phyloP scores from a whole-genome alignment of 2,113 vertebrate genomes.

The Passerina amoena region DNA sequence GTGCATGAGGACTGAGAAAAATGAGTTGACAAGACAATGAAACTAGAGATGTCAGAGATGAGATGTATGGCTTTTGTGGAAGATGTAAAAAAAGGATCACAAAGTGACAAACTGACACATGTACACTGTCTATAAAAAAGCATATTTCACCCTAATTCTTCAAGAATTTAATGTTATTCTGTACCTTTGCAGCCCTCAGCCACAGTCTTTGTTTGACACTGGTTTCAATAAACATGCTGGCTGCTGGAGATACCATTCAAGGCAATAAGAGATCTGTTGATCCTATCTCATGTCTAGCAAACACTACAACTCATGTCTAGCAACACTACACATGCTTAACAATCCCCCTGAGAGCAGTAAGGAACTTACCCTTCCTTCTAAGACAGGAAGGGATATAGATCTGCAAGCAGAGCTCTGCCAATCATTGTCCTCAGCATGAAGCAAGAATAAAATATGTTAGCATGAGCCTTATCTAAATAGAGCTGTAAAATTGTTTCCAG shows the following conservation, averaged over 20 bases:
- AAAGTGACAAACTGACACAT: conserved; percentile 28
- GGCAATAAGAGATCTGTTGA: background rate
- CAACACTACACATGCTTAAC: background rate
- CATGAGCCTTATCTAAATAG: background rate
- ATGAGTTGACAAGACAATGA: conserved; percentile 19
- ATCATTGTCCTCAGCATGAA: background rate
- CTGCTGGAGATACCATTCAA: conserved; percentile 17
- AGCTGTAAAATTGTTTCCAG: background rate
- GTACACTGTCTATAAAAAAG: background rate
- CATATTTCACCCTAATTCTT: background rate
- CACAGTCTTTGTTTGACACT: background rate
- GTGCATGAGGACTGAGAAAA: conserved; percentile 3
- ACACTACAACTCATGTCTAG: background rate
- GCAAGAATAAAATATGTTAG: background rate
- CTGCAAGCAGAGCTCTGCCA: background rate
- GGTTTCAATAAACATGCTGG: background rate
- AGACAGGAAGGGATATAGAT: background rate
- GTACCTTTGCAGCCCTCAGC: background rate
- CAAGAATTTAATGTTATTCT: background rate
- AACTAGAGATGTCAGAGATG: background rate
- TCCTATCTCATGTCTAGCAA: background rate
- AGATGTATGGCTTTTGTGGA: background rate
- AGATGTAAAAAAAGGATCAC: background rate
- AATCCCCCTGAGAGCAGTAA: background rate
- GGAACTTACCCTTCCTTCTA: background rate